Base-by-base conservation (phyloP, 2,888 invertebrate species). In the Apocheima hispidaria region DNA sequence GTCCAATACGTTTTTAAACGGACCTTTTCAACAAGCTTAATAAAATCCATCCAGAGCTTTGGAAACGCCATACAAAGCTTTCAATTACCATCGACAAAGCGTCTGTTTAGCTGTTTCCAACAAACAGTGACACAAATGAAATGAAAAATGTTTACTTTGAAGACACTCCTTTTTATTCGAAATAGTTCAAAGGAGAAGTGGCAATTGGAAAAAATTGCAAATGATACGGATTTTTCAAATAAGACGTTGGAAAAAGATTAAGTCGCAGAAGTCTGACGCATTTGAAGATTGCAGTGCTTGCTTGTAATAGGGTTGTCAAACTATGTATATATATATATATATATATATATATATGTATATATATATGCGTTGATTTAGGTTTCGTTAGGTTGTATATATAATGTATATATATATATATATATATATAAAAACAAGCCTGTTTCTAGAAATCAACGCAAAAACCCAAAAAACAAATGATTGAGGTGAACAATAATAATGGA, bases 241-340 rank as follows among this genome's bases (percentile, higher is more conserved):
- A 78, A 81, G 79, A 74, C 69, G 69, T 72, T 69, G 62, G 74
- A 72, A 78, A 82, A 78, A 79, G 75, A 75, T 71, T 72, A 72
- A 63, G 75, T 77, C 73, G 74, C 75, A 71, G 77, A 75, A 78
- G 57, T 59, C 74, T 74, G 75, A 79, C 81, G 84, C 84, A 87
- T 87, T 84, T 82, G 72, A 75, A 81, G 80, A 87, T 86, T 87
- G 86, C 83, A 78, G 73, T 79, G 72, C 16, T 69, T 72, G 69
- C 71, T 73, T 58, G 62, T 55, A 35, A n/a, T 71, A 87, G 82
- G 85, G 85, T 63, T 87, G 82, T 10, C 73, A 49, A 52, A 5
- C 14, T 14, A 9, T 30, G 10, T 10, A 1, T 10, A 7, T 10
- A 6, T 30, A 30, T 0, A 9, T 10, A 30, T 1, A 30, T 9